Evolutionary conservation across 2,113 vertebrate species (phyloP).

Genomic region (Halichoerus grypus): DNA sequence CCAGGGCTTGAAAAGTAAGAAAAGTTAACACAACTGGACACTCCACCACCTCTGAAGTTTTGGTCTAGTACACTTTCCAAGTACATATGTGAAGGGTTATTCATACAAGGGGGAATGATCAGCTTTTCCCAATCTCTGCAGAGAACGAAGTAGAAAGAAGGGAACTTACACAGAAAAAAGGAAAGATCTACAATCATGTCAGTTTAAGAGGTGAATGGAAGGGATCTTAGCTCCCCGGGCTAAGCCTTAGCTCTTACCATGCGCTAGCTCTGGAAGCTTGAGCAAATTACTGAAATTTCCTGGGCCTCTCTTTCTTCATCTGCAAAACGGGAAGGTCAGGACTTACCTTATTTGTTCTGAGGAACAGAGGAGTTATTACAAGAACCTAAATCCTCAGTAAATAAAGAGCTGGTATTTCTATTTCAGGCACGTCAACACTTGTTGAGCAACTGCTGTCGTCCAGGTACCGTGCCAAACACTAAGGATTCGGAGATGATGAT

Average conservation of each 20-base stretch:
- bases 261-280: too few relatives aligned
- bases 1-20: background rate
- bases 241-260: too few relatives aligned
- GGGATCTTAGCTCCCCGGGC: fast-evolving
- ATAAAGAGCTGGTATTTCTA: background rate
- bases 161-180: background rate
- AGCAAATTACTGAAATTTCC: background rate
- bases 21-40: background rate
- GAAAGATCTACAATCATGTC: background rate
- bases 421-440: background rate
- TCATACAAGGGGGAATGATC: fast-evolving
- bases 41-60: background rate
- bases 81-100: background rate
- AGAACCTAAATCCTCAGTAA: background rate
- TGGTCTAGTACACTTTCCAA: background rate
- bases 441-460: background rate
- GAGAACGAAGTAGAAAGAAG: background rate
- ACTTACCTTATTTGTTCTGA: background rate
- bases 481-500: background rate
- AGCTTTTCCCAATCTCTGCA: background rate
- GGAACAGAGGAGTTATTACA: background rate
- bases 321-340: background rate
- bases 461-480: background rate
- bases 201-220: background rate
- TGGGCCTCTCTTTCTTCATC: background rate